Conservation (phyloP, 2,888 invertebrate species). For the Orchesellides sinensis region DNA sequence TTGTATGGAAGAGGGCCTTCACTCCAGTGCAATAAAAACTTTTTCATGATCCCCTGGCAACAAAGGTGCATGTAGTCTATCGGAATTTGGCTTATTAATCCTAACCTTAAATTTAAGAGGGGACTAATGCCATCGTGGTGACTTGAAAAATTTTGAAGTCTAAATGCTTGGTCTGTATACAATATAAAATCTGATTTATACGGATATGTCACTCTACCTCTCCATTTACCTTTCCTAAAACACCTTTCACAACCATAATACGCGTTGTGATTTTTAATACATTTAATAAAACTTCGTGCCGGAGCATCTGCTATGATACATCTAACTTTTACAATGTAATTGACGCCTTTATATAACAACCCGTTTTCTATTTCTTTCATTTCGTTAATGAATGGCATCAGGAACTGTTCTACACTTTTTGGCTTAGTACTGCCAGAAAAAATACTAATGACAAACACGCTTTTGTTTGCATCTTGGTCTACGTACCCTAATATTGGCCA, state of each 20-base stretch:
- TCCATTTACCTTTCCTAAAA: constrained; percentile 34
- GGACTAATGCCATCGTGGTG: constrained; percentile 72
- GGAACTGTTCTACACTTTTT: constrained; percentile 13
- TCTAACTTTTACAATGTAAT: constrained; percentile 24
- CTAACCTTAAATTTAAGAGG: constrained; percentile 66
- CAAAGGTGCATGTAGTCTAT: constrained; percentile 76
- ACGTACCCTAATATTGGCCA: constrained; percentile 49
- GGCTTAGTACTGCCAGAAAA: constrained; percentile 43
- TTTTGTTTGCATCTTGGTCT: background rate
- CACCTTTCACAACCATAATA: constrained; percentile 58
- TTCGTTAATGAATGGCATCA: constrained; percentile 29
- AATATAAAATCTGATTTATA: background rate
- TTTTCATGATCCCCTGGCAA: constrained; percentile 75
- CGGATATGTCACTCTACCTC: constrained; percentile 16
- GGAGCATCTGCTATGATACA: constrained; percentile 61
- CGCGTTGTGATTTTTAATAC: constrained; percentile 37
- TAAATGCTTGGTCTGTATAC: constrained; percentile 43
- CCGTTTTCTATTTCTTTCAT: constrained; percentile 33
- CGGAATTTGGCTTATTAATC: constrained; percentile 74
- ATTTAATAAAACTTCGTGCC: constrained; percentile 58
- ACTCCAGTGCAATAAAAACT: constrained; percentile 74
- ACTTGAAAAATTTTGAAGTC: constrained; percentile 50
- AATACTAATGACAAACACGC: constrained; percentile 12
- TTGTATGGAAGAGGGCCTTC: constrained; percentile 64
- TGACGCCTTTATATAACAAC: background rate